Evolutionary conservation across 2,113 vertebrate genomes (phyloP), one percentile per base, ranked within the genome.

Genomic region (Oreotragus oreotragus): DNA sequence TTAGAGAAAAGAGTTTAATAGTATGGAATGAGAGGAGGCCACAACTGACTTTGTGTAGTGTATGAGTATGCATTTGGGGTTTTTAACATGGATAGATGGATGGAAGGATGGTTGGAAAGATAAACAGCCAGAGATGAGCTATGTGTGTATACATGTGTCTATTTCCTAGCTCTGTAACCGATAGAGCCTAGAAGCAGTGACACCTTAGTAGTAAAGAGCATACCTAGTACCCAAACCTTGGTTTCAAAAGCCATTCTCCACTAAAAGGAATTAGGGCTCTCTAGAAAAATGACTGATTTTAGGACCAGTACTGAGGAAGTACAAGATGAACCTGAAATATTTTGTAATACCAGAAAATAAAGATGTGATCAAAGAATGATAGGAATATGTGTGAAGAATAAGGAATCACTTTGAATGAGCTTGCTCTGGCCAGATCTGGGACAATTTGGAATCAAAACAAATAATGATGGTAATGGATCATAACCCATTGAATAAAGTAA

Each of bases 311-410:
- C n/a, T 93, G 53, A 80, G 36, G 30, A 84, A 62, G 39, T 47
- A 16, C 43, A 58, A 55, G 73, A 87, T 91, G 70, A 91, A 28
- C 55, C 25, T 83, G 28, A 91, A 85, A 90, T 21, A 81, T 39
- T 39, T 77, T 51, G 10, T n/a, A 58, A 58, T 62, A 17, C 17
- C 60, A 62, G 86, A 93, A 96, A 96, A 47, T 92, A 95, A 95
- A 45, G 45, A 45, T 10, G 4, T 84, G 3, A 33, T 66, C 64
- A 97, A n/a, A 90, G 36, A 92, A 94, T 79, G 70, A 73, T 66
- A 66, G 51, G 8, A 33, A 55, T 66, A 15, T 89, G 9, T 84
- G 39, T 94, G 25, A 39, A 90, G 77, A 60, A 92, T 23, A 81
- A 76, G 21, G 19, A 84, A 19, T 43, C 25, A 27, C 19, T 36